These are phyloP conservation scores for Cyclopterus lumpus DNA, from an alignment of 2,797 vertebrate genomes.

Conservation along the genomic window DNA sequence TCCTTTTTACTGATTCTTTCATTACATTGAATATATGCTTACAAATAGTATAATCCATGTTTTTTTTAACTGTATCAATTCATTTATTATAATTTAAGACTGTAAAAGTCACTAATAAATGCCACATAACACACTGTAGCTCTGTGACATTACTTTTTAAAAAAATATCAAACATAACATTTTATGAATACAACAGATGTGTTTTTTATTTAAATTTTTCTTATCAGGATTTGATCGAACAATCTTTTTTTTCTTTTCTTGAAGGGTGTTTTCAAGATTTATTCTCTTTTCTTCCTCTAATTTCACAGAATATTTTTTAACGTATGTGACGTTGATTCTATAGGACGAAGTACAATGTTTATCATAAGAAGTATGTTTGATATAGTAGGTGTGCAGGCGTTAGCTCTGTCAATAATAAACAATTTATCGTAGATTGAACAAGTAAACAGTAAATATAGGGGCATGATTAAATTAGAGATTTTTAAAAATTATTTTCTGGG, in stretches of 20 bases:
- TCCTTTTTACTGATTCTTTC: background rate
- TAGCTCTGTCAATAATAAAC: too few species aligned
- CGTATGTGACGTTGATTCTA: background rate
- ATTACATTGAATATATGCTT: background rate
- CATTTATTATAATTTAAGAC: background rate
- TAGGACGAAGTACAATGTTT: background rate
- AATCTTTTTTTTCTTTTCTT: background rate
- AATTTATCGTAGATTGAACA: background rate
- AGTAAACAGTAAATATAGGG: background rate
- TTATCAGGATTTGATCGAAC: background rate
- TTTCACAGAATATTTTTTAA: background rate
- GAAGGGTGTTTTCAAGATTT: background rate
- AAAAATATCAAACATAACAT: background rate
- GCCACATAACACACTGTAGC: background rate
- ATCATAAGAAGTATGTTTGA: background rate
- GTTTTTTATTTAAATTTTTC: too few species aligned
- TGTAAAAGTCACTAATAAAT: background rate
- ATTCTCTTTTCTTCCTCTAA: background rate
- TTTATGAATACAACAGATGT: too few species aligned
- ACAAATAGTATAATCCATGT: background rate
- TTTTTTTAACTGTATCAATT: background rate
- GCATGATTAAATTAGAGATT: background rate
- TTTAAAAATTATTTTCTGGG: background rate
- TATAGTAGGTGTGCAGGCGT: too few species aligned
- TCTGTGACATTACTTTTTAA: background rate